Evolutionary conservation across 2,113 vertebrate species (phyloP).

Genomic region (Malurus melanocephalus): DNA sequence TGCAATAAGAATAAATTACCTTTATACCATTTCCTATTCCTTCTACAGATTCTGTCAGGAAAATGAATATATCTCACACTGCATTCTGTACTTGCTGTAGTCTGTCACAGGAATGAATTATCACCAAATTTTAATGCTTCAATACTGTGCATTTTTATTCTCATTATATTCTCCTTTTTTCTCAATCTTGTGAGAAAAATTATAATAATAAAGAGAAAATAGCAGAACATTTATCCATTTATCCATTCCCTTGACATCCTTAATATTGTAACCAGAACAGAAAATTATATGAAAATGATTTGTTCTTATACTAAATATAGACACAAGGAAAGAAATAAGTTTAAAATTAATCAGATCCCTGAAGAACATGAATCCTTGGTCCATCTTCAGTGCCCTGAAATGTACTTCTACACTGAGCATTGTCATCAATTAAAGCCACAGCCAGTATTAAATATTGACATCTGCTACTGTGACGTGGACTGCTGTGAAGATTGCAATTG

Average conservation of each 20-base stretch:
- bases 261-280: slow-evolving; percentile 61
- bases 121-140: slow-evolving; percentile 53
- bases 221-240: slow-evolving; percentile 66
- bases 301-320: slow-evolving; percentile 65
- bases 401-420: background rate
- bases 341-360: slow-evolving; percentile 59
- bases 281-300: slow-evolving; percentile 67
- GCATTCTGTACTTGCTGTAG: slow-evolving; percentile 37
- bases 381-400: slow-evolving; percentile 38
- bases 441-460: slow-evolving; percentile 1
- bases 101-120: slow-evolving; percentile 62
- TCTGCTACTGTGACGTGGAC: background rate
- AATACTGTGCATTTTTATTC: slow-evolving; percentile 55
- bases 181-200: slow-evolving; percentile 62
- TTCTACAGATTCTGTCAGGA: slow-evolving; percentile 40
- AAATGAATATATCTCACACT: slow-evolving; percentile 31
- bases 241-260: slow-evolving; percentile 62
- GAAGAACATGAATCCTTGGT: slow-evolving; percentile 38
- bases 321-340: slow-evolving; percentile 49
- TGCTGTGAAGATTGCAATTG: background rate
- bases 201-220: slow-evolving; percentile 69
- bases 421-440: slow-evolving; percentile 30
- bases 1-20: slow-evolving; percentile 45
- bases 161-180: slow-evolving; percentile 56
- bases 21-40: slow-evolving; percentile 39